Evolutionary conservation across 2,113 vertebrate species (phyloP).

Genomic region (Austrofundulus limnaeus): DNA sequence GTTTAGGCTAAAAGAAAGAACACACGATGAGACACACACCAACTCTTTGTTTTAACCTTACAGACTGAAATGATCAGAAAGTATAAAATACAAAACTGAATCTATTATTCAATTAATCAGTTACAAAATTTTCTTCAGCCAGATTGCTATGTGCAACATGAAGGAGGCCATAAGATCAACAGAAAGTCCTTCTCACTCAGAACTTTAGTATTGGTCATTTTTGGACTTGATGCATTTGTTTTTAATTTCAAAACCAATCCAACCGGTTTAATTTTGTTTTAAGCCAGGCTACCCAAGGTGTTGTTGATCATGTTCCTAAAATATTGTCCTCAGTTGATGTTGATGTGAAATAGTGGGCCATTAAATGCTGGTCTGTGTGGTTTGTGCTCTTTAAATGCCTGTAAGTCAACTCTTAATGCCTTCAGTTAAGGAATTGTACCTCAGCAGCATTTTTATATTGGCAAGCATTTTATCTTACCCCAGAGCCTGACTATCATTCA

Average conservation of each 20-base stretch:
- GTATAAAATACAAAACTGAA: no score
- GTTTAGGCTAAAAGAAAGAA: no score
- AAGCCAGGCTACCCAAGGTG: not conserved
- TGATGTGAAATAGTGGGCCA: not conserved
- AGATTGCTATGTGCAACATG: no score
- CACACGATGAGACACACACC: no score
- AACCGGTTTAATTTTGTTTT: no score
- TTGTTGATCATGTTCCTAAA: not conserved
- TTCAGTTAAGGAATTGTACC: constrained; percentile 2
- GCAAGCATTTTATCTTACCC: constrained; percentile 39
- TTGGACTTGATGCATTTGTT: not conserved
- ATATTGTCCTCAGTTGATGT: not conserved
- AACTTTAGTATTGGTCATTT: no score
- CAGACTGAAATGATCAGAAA: no score
- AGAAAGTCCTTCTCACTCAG: no score
- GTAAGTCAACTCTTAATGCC: constrained; percentile 1
- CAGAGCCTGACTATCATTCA: constrained; percentile 41
- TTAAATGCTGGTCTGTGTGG: constrained; percentile 2
- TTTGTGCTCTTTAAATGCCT: constrained; percentile 1
- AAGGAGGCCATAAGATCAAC: no score
- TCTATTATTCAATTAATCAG: no score
- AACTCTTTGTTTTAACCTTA: no score
- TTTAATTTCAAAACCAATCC: not conserved
- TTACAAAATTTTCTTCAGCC: no score
- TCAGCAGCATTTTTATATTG: constrained; percentile 32